Percentiles rank a stretch among this genome's conserved stretches.
phyloP scores from a whole-genome alignment of 2,797 vertebrate species.

The Halcyon badia region DNA sequence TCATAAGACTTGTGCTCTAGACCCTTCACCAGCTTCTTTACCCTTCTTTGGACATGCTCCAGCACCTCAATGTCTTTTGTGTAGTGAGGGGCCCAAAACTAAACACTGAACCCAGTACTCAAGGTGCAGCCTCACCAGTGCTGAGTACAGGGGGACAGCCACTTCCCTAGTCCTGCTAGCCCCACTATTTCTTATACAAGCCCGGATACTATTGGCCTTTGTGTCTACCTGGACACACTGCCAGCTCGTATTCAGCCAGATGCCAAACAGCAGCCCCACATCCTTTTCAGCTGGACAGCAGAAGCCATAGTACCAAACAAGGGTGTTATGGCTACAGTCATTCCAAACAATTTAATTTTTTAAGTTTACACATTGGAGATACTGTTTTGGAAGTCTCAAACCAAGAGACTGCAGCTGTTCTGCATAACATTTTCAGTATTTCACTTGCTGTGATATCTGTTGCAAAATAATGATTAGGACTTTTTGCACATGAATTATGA shows the following conservation, averaged over 20 bases:
- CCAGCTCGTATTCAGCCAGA: fast-evolving
- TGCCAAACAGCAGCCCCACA: fast-evolving
- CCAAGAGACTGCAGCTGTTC: background rate
- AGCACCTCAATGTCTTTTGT: too few species aligned
- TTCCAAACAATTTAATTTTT: background rate
- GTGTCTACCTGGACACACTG: background rate
- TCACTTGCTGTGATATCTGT: background rate
- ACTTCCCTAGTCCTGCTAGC: too few species aligned
- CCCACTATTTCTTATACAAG: too few species aligned
- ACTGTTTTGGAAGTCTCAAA: background rate
- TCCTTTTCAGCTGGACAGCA: fast-evolving
- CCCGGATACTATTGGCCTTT: too few species aligned
- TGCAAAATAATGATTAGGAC: background rate
- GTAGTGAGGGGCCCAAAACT: too few species aligned
- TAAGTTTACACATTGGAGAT: background rate
- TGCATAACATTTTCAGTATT: background rate
- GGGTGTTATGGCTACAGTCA: background rate
- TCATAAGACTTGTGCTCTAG: background rate
- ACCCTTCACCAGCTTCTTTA: fast-evolving
- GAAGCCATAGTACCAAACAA: background rate
- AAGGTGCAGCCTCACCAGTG: too few species aligned
- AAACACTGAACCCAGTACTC: too few species aligned
- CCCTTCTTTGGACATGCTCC: too few species aligned
- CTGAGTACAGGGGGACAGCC: too few species aligned
- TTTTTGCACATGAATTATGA: background rate